Base-by-base conservation (phyloP, 2,888 invertebrate genomes). In the Ophion slaviceki region DNA sequence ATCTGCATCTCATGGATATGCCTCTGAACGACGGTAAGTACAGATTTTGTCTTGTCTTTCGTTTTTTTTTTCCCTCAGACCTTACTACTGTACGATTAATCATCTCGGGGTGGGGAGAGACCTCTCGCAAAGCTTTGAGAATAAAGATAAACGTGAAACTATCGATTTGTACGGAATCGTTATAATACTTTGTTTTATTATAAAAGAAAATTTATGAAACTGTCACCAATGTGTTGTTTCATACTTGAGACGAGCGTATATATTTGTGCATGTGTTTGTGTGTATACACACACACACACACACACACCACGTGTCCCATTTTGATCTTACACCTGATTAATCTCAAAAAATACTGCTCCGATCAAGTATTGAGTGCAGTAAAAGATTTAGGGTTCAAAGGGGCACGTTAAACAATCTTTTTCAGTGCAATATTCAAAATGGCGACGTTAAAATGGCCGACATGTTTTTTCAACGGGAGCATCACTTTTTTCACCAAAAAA, bases 1-100 rank as follows among this genome's bases (percentile, higher is more conserved):
- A 98, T 92, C 95, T 98, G 57, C 98, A 98, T 92, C 95, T 98
- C 74, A 98, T 98, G 98, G 98, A 98, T 90, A 98, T 98, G 97
- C 97, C 97, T 64, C 97, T 97, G 96, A 97, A 97, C 91, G 98
- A 98, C 94, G 97, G 98, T 97, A 94, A 94, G 96, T 95, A 90
- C 79, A 61, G 76, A 72, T 71, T 76, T 82, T 76, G 61, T 61
- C 40, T 70, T 78, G 53, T 71, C 86, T 74, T 57, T 71, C 17
- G 10, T 72, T 67, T n/a, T 70, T 70, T 45, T 47, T 11, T 17
- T 32, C 32, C 28, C 53, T 11, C 17, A 17, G 70, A 20, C 64
- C 40, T 40, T 3, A 40, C 40, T 76, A 45, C 59, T 32, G n/a
- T 85, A 53, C 62, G 80, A 84, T 82, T 80, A 82, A 83, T 86